Conservation (phyloP, 1,140 invertebrate species). For the Zaprionus tsacasi region DNA sequence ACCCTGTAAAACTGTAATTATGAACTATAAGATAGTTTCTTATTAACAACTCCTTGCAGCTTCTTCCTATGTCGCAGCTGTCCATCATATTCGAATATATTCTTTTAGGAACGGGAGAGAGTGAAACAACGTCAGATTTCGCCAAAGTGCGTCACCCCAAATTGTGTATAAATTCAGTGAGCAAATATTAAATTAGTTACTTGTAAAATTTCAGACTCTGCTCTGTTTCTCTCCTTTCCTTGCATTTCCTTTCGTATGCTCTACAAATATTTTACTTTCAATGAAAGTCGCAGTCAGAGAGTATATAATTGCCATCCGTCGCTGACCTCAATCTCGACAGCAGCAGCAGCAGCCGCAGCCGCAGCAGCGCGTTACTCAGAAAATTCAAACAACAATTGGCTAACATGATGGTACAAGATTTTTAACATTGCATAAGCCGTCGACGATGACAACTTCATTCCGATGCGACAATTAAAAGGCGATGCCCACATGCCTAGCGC, state of each 20-base stretch:
- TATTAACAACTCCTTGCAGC: too few species aligned
- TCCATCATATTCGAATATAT: background rate
- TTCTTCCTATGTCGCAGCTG: too few species aligned
- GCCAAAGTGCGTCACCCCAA: background rate
- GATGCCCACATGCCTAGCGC: slow-evolving; percentile 52
- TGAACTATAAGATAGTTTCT: background rate
- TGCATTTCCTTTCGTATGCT: slow-evolving; percentile 75
- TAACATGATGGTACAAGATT: slow-evolving; percentile 54
- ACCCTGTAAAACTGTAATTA: slow-evolving; percentile 5
- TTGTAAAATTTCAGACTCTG: slow-evolving; percentile 13
- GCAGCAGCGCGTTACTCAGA: slow-evolving; percentile 49
- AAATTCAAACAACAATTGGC: slow-evolving; percentile 40
- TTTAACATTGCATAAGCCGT: slow-evolving; percentile 64
- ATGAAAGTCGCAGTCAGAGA: slow-evolving; percentile 63
- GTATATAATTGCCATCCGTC: slow-evolving; percentile 49
- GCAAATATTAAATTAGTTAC: slow-evolving; percentile 71
- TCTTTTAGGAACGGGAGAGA: background rate
- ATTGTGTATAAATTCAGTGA: slow-evolving; percentile 39
- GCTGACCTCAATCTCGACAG: slow-evolving; percentile 65
- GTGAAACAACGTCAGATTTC: background rate
- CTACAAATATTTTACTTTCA: slow-evolving; percentile 79
- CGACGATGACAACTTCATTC: slow-evolving; percentile 56
- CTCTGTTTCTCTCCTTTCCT: slow-evolving; percentile 68
- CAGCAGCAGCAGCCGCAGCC: too few species aligned
- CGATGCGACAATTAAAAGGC: slow-evolving; percentile 51